These are phyloP conservation scores for Amitus sp. DNA, from an alignment of 2,888 invertebrate species.

Conservation along the genomic window DNA sequence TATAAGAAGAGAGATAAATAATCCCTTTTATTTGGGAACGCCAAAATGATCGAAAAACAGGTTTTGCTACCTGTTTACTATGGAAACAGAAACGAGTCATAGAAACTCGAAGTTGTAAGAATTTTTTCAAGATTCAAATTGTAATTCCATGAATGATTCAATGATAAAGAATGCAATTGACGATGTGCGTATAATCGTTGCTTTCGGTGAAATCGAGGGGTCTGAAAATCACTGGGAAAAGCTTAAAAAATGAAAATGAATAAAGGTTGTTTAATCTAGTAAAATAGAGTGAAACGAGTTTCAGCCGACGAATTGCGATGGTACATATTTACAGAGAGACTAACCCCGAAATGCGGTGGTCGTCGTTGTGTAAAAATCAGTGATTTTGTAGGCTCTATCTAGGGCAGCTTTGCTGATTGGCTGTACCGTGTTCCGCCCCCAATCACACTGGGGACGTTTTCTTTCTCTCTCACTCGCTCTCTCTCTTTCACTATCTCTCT, in stretches of 20 bases:
- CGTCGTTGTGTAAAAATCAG: constrained; percentile 58
- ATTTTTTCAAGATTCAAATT: too few species aligned
- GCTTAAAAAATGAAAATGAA: not conserved
- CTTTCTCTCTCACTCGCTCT: constrained; percentile 28
- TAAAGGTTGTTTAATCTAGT: not conserved
- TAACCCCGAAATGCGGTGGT: constrained; percentile 50
- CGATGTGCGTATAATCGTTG: too few species aligned
- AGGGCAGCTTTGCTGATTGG: constrained; percentile 62
- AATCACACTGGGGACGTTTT: constrained; percentile 56
- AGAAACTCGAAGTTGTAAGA: too few species aligned
- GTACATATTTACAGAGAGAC: constrained; percentile 51
- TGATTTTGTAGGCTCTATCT: constrained; percentile 61
- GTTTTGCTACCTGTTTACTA: too few species aligned
- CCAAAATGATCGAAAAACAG: too few species aligned
- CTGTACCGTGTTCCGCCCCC: constrained; percentile 60
- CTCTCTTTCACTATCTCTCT: constrained; percentile 41
- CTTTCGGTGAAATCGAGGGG: too few species aligned
- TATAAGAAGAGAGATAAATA: too few species aligned
- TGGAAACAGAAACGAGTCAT: too few species aligned
- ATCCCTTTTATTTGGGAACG: too few species aligned
- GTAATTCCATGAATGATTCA: too few species aligned
- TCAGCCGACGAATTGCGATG: constrained; percentile 47
- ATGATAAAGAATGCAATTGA: too few species aligned
- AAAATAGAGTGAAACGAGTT: not conserved
- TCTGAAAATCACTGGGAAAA: too few species aligned